Base-by-base conservation (phyloP, 2,888 invertebrate species). In the Plebejus anna region DNA sequence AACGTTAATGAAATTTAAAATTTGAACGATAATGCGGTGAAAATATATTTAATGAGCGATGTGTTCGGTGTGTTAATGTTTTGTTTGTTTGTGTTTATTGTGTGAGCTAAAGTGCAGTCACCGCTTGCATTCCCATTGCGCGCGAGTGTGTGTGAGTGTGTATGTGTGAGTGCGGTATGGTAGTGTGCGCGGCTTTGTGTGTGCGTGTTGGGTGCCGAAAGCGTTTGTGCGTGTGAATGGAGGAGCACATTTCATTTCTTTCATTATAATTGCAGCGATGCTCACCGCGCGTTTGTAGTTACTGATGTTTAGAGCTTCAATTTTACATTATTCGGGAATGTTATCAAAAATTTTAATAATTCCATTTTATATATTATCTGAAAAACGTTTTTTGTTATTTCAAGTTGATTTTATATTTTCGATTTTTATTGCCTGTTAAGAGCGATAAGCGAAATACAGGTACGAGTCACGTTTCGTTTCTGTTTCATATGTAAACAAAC, bases 61-160 rank as follows among this genome's bases (percentile, higher is more conserved):
- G 86, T 84, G 87, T 85, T 87, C 84, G 81, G 84, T 87, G 84
- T 87, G 86, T 87, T 89, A 89, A 88, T 89, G 90, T 91, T 90
- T 90, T 92, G 91, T 92, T 94, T 94, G 90, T 94, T 92, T 94
- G 92, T 93, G 88, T 94, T 93, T 92, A 91, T 91, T 90, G 91
- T 91, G 90, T 89, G 88, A 90, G 91, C 87, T 90, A 89, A 91
- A 93, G 93, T 94, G 93, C 93, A 93, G 92, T 93, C 93, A 93
- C 92, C 92, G 93, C 92, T 87, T 91, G 92, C 93, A 92, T 93
- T 93, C 92, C 89, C 92, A 88, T 81, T 84, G 86, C 82, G 80
- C 79, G 84, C 76, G 81, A 80, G 90, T 90, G 90, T 83, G 90
- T 87, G 85, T 77, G 78, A 47, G 76, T 61, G 36, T 32, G 77